These are phyloP conservation scores for Gadopsis marmoratus DNA, from an alignment of 2,797 vertebrate genomes.

Conservation along the genomic window DNA sequence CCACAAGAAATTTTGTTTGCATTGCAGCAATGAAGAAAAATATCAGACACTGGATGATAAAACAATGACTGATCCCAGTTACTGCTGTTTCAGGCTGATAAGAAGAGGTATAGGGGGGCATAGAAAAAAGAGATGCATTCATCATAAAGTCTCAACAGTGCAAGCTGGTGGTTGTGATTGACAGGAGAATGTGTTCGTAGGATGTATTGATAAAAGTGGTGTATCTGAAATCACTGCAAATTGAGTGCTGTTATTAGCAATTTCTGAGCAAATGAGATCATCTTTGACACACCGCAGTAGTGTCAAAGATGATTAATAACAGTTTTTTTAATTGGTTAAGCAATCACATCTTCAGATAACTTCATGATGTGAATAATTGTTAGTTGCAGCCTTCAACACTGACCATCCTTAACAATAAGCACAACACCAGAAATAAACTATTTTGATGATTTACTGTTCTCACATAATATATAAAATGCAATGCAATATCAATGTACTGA, in stretches of 20 bases:
- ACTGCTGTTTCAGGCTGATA: slow-evolving; percentile 52
- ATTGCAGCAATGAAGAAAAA: slow-evolving; percentile 5
- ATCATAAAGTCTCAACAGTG: slow-evolving; percentile 36
- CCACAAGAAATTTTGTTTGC: slow-evolving; percentile 22
- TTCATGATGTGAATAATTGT: neutral
- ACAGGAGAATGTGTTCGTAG: neutral
- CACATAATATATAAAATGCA: neutral
- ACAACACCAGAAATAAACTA: neutral
- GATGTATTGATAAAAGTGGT: slow-evolving; percentile 13
- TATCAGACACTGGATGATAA: slow-evolving; percentile 15
- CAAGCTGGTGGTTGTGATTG: slow-evolving; percentile 29
- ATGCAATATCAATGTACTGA: neutral
- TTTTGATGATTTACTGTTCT: neutral
- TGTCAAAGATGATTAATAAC: neutral
- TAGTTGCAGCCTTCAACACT: too few species aligned
- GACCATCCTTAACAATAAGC: neutral
- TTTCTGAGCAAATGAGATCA: neutral
- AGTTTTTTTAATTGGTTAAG: neutral
- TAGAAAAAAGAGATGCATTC: slow-evolving; percentile 30
- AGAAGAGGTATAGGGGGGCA: slow-evolving; percentile 18
- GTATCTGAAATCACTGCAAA: slow-evolving; percentile 5
- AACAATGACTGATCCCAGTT: slow-evolving; percentile 17
- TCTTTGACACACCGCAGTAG: neutral
- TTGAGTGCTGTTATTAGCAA: neutral
- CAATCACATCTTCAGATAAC: neutral